Evolutionary conservation across 2,797 vertebrate species (phyloP), one percentile per base, ranked within the genome.

Genomic region (Enteromius afrohamiltoni): DNA sequence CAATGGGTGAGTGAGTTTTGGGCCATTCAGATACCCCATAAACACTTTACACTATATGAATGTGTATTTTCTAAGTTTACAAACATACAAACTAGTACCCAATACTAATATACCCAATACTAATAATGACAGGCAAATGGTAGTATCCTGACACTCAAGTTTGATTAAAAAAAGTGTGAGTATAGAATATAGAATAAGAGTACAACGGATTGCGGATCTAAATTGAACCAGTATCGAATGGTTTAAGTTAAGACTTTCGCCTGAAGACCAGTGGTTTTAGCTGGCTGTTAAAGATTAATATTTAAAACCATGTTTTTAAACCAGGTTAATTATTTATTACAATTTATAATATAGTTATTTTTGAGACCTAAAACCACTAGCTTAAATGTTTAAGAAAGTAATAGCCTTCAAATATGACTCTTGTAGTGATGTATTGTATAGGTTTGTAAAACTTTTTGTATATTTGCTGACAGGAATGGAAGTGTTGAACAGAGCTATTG

Each of bases 401-500:
- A 75, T 55, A 19, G 3, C 31, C 31, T 67, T 67, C 1, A 68
- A 37, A n/a, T 75, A 23, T 75, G 6, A 13, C 1, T 31, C 1
- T 55, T 31, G 51, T 23, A 51, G 31, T 19, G 60, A 17, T 19
- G 11, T 45, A 9, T 4, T 60, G n/a, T 83, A 13, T 71, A 21
- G 13, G 6, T 31, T 49, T 42, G 49, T 73, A 8, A 2, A 49
- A 31, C 51, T 62, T 67, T 79, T 47, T 79, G 58, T 81, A n/a
- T 64, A 10, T 76, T 16, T 65, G 37, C 37, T 80, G 26, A 29
- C 87, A 99, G 98, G 98, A 68, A 99, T 98, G 96, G 97, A 97
- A 80, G 95, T 98, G 80, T 79, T 99, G 88, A 99, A 99, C 53
- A 90, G 95, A 82, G 97, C 96, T n/a, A 97, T 98, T 0, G 96